Percentiles rank a stretch among this genome's conserved stretches.
Evolutionary conservation across 2,797 vertebrate genomes (phyloP).

Genomic region (Sebastes hubbsi): DNA sequence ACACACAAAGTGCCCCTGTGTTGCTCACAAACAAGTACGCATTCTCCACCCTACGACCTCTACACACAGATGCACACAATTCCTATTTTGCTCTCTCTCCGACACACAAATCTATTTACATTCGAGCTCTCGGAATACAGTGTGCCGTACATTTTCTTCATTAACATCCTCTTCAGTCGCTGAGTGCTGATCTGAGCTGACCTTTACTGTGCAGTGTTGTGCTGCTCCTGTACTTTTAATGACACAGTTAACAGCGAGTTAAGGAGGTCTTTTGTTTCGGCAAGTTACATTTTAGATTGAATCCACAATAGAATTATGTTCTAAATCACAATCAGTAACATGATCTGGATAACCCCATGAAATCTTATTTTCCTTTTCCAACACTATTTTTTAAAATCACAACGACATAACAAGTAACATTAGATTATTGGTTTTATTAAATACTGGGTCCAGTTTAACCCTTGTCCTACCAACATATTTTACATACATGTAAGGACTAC

Average conservation of each 20-base stretch:
- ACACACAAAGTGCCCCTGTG: constrained; percentile 46
- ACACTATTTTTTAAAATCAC: not conserved
- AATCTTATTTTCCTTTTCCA: constrained; percentile 25
- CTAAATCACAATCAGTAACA: not conserved
- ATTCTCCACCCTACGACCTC: constrained; percentile 11
- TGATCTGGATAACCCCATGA: not conserved
- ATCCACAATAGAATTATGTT: not conserved
- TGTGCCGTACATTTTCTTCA: constrained; percentile 30
- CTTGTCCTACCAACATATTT: not conserved
- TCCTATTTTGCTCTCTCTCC: not conserved
- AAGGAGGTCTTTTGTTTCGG: not conserved
- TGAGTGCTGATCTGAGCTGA: constrained; percentile 37
- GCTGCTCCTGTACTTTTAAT: constrained; percentile 19
- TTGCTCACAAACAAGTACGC: constrained; percentile 47
- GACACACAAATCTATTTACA: constrained; percentile 6
- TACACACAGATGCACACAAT: not conserved
- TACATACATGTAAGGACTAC: not conserved
- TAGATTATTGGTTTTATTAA: not conserved
- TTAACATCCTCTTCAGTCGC: constrained; percentile 29
- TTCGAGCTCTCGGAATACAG: constrained; percentile 2
- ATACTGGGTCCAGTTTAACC: not conserved
- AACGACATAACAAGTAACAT: not conserved
- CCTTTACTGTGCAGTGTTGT: constrained; percentile 21
- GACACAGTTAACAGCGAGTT: not conserved
- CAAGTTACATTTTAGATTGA: not conserved